These are phyloP conservation scores for Erebia epiphron DNA, from an alignment of 2,888 invertebrate species.

Conservation along the genomic window DNA sequence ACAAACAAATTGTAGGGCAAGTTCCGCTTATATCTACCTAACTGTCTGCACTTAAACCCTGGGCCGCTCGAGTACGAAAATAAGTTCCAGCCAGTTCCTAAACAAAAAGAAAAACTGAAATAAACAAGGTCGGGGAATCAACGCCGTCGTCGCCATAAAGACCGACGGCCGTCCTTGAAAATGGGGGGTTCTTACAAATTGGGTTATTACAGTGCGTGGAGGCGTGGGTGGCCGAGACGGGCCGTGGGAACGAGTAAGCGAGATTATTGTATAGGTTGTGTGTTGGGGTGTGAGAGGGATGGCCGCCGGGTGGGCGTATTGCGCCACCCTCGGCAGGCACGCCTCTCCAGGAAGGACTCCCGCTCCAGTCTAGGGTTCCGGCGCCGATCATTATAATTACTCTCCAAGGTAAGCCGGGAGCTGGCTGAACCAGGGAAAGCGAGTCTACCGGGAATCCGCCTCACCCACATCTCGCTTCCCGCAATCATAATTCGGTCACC, in stretches of 20 bases:
- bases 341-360: conserved; percentile 79
- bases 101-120: conserved; percentile 83
- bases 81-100: conserved; percentile 79
- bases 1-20: not conserved
- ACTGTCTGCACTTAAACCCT: conserved; percentile 57
- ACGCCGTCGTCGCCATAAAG: conserved; percentile 82
- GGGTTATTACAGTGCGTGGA: conserved; percentile 81
- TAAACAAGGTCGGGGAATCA: conserved; percentile 83
- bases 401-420: conserved; percentile 80
- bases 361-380: conserved; percentile 76
- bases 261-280: conserved; percentile 41
- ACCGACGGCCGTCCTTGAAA: conserved; percentile 84
- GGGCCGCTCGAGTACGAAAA: conserved; percentile 73
- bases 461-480: conserved; percentile 58
- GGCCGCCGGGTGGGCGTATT: conserved; percentile 73
- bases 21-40: conserved; percentile 37
- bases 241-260: conserved; percentile 58
- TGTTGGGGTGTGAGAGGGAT: conserved; percentile 52
- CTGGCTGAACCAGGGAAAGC: conserved; percentile 68
- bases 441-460: conserved; percentile 63
- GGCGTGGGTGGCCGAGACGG: conserved; percentile 72
- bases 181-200: conserved; percentile 83
- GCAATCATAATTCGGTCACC: conserved; percentile 66
- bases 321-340: conserved; percentile 78
- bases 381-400: conserved; percentile 83